phyloP scores from a whole-genome alignment of 2,888 invertebrate genomes.

The Calameuta filiformis region DNA sequence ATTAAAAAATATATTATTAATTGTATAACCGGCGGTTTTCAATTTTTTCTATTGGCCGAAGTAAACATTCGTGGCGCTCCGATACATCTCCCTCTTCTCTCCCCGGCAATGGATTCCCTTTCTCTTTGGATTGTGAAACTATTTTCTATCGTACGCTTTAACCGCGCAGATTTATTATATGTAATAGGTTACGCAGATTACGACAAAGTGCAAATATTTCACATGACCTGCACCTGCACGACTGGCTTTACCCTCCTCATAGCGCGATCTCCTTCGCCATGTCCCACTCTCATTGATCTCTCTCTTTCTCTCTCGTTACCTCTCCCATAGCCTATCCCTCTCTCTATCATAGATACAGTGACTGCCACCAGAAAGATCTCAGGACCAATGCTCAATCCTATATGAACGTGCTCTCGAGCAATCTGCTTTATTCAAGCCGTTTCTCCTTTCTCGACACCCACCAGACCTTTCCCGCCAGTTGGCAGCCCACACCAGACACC shows the following conservation, averaged over 20 bases:
- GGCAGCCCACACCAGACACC: too few species aligned
- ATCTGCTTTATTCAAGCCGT: too few species aligned
- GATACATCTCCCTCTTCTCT: neutral
- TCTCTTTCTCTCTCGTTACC: neutral
- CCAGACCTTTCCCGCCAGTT: too few species aligned
- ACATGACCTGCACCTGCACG: conserved; percentile 59
- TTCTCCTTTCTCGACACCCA: too few species aligned
- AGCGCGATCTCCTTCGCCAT: conserved; percentile 27
- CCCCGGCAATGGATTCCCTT: conserved; percentile 48
- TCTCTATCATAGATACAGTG: neutral
- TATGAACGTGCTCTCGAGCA: too few species aligned
- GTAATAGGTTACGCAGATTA: conserved; percentile 61
- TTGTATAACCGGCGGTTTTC: too few species aligned
- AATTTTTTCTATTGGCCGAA: too few species aligned
- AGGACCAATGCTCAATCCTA: too few species aligned
- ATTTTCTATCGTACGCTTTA: conserved; percentile 48
- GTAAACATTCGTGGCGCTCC: too few species aligned
- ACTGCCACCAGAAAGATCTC: neutral
- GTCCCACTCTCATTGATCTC: conserved; percentile 25
- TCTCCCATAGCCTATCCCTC: neutral
- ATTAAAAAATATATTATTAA: too few species aligned
- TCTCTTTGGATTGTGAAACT: conserved; percentile 61
- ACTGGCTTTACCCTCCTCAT: conserved; percentile 11
- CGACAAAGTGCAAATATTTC: conserved; percentile 63
- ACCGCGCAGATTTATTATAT: conserved; percentile 55